A percentile compares a stretch with the other conserved stretches of the same genome.
phyloP scores from a whole-genome alignment of 2,113 vertebrate species.

The Lasiurus borealis region DNA sequence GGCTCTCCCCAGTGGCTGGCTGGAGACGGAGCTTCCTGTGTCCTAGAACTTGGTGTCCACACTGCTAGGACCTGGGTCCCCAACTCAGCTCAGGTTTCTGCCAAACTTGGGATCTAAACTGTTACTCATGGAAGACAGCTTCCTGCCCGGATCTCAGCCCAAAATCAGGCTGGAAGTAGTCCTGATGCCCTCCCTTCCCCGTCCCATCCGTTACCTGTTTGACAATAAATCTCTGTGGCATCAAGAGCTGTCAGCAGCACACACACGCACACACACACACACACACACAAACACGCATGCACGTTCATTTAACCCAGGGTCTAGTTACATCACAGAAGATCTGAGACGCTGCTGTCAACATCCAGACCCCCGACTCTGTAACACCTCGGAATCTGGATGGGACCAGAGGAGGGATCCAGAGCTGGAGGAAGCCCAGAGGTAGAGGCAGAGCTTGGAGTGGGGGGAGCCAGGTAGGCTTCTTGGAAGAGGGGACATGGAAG shows the following conservation, averaged over 20 bases:
- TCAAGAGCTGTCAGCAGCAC: not conserved
- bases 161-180: not conserved
- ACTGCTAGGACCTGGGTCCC: not conserved
- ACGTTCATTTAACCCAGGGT: not conserved
- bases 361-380: not conserved
- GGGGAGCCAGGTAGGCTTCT: not conserved
- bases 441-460: not conserved
- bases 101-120: not conserved
- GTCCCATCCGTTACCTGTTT: not conserved
- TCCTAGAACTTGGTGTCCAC: conserved; percentile 43
- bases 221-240: conserved; percentile 65
- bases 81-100: not conserved
- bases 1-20: not conserved
- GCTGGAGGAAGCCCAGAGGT: not conserved
- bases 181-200: not conserved
- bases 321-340: not conserved
- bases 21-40: not conserved
- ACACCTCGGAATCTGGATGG: not conserved
- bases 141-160: not conserved
- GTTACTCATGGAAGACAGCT: not conserved
- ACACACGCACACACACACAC: no score
- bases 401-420: not conserved
- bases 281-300: fast-evolving
- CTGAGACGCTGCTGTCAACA: not conserved
- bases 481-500: not conserved